Evolutionary conservation across 2,113 vertebrate genomes (phyloP), one percentile per base, ranked within the genome.

Genomic region (Upupa epops): DNA sequence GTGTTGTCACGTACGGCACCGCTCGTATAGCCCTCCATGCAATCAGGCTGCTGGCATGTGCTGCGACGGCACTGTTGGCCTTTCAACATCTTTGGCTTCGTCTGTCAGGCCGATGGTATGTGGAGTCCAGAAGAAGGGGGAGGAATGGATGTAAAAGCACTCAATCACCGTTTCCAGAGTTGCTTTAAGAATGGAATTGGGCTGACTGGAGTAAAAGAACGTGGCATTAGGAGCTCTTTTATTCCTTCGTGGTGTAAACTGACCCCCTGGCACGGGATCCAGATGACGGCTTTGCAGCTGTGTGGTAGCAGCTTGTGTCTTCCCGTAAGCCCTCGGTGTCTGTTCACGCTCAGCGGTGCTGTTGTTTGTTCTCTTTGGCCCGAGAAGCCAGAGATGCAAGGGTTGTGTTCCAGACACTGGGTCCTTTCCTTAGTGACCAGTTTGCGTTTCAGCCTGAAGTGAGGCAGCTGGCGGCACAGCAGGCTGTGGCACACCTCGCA

Each of bases 371-470:
- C 81, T 76, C 54, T 74, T 75, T 94, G 88, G 94, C 83, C 86
- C 92, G 54, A 86, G 46, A 64, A 83, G 86, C 32, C 69, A 74
- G 66, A 69, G 56, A 75, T 46, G 51, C 10, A 11, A 88, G 72
- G 70, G 88, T 94, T 72, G 88, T 34, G 66, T 95, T 95, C 92
- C 32, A 68, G 69, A 56, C 42, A 19, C 51, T 5, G 70, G 65
- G 31, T 55, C 71, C 75, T 69, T 91, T 76, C 64, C 52, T 63
- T 34, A 75, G 91, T 1, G 29, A 74, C 45, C 54, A 72, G 65
- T 68, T 84, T 88, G 83, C 86, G 95, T 95, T 95, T 93, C 90
- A 91, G 65, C 40, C 32, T 74, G 74, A 83, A 81, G 49, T 48
- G 58, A 90, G 65, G 72, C 65, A 54, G 34, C 2, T 78, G 81